Evolutionary conservation across 2,113 vertebrate species (phyloP), one percentile per base, ranked within the genome.

Genomic region (Periophthalmus modestus): DNA sequence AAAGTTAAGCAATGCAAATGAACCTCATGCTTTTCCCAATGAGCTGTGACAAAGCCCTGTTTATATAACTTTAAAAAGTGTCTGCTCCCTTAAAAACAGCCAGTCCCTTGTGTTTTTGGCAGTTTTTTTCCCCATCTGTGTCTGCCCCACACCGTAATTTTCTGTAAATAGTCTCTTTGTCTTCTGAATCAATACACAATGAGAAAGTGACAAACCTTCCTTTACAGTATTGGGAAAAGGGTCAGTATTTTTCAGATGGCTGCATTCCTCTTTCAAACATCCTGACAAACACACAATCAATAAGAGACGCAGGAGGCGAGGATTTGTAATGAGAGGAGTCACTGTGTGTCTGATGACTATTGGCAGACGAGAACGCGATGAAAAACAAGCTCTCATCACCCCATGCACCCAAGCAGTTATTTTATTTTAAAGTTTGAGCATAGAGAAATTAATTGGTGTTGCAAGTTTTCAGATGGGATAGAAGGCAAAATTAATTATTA

Each of bases 211-310:
- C 85, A 88, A 85, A 87, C 50, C 74, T 72, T 58, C 68, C 72
- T 78, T 78, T 61, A 68, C 68, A 63, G 78, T 83, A 82, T 83
- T 69, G 69, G 65, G 66, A 58, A 83, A 66, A 36, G 6, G 79
- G 88, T 87, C 84, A 77, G 77, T 84, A 80, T 82, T 88, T 89
- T 85, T 83, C 74, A 68, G 71, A 80, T 63, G 83, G 77, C 77
- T 69, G 78, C 85, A 83, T 89, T 89, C 82, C 68, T 85, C 85
- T 85, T 76, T 89, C 75, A 80, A 82, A 89, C 74, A 88, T 83
- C 73, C 74, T 74, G 82, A 85, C 84, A 89, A 87, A 89, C 89
- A 90, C 78, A 80, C 87, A 79, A 89, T 90, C 88, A 12, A 90
- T 91, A 77, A 68, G 58, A 82, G 86, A 88, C 59, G 80, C 78